These are phyloP conservation scores for Calephelis virginiensis DNA, from an alignment of 1,140 invertebrate genomes.

Conservation along the genomic window DNA sequence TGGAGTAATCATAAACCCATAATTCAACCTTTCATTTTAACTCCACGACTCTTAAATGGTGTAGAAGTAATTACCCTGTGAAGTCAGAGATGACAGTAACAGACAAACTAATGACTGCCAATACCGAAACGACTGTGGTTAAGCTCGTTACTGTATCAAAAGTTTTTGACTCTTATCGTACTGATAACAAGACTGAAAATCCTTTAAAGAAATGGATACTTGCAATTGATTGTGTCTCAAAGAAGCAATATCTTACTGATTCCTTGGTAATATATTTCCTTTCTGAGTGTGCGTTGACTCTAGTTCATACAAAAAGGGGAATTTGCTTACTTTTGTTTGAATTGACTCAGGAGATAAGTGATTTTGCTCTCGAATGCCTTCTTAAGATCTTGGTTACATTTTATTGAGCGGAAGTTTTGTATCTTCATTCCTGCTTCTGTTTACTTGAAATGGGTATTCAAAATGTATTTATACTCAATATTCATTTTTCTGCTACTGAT, in stretches of 20 bases:
- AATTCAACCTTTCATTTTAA: slow-evolving; percentile 25
- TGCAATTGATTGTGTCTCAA: slow-evolving; percentile 17
- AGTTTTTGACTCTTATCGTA: not conserved
- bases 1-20: slow-evolving; percentile 4
- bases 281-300: slow-evolving; percentile 16
- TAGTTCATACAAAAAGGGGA: slow-evolving; percentile 15
- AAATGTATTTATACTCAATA: no score
- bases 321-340: slow-evolving; percentile 18
- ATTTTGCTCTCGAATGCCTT: slow-evolving; percentile 11
- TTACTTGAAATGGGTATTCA: no score
- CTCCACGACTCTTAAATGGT: slow-evolving; percentile 42
- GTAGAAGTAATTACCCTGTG: slow-evolving; percentile 52
- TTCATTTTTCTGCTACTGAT: no score
- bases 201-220: not conserved
- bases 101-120: slow-evolving; percentile 61
- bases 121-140: slow-evolving; percentile 32
- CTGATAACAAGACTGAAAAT: slow-evolving; percentile 10
- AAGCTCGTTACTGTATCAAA: not conserved
- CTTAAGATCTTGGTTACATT: slow-evolving; percentile 15
- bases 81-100: slow-evolving; percentile 32
- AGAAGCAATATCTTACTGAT: slow-evolving; percentile 18
- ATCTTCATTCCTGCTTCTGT: no score
- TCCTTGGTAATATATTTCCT: slow-evolving; percentile 16
- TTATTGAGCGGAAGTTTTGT: no score
- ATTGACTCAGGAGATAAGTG: slow-evolving; percentile 8